A percentile compares a stretch with the other conserved stretches of the same genome.
Conservation (phyloP, 2,888 invertebrate species). For the Brachyptera risi region DNA sequence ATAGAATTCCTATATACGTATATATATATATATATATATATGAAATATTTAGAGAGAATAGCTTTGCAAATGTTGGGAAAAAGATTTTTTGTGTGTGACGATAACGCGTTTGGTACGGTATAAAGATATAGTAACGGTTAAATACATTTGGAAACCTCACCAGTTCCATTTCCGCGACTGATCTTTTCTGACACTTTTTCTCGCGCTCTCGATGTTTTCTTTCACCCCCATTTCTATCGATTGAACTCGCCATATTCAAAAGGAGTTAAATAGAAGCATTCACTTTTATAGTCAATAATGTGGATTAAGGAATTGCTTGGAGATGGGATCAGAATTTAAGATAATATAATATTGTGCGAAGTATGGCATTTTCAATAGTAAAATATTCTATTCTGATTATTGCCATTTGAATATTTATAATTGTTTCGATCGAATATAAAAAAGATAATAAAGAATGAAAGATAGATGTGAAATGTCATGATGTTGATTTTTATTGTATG, state of each 20-base stretch:
- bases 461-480: no score
- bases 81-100: background rate
- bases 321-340: no score
- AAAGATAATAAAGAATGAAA: no score
- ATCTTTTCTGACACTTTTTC: background rate
- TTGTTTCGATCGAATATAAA: no score
- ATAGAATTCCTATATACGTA: background rate
- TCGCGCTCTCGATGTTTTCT: background rate
- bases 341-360: no score
- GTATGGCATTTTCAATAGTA: no score
- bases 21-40: background rate
- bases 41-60: slow-evolving; percentile 11
- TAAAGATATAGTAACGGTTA: background rate
- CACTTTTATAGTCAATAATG: no score
- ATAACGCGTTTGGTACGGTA: background rate
- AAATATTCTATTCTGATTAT: no score
- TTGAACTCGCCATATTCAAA: slow-evolving; percentile 23
- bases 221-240: slow-evolving; percentile 21
- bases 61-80: slow-evolving; percentile 7
- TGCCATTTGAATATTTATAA: no score
- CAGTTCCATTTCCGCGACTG: slow-evolving; percentile 16
- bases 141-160: slow-evolving; percentile 1
- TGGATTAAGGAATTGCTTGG: no score
- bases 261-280: slow-evolving; percentile 16
- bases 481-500: no score